These are phyloP conservation scores for Amaurobius ferox DNA, from an alignment of 2,888 invertebrate species.

Conservation along the genomic window DNA sequence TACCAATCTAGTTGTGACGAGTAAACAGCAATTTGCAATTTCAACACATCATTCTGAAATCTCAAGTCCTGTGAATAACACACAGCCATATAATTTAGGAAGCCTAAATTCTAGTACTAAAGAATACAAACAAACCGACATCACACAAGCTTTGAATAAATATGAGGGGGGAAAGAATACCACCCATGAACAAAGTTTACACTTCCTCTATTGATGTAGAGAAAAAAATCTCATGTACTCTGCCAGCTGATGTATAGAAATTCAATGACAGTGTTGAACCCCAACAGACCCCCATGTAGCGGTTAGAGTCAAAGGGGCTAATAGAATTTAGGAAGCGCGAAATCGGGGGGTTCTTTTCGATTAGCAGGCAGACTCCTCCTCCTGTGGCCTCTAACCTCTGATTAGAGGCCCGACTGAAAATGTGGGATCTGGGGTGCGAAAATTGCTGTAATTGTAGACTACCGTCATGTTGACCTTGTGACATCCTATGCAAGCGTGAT, in stretches of 20 bases:
- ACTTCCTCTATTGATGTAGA: neutral
- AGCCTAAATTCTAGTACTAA: neutral
- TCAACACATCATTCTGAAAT: neutral
- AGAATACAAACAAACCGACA: slow-evolving; percentile 8
- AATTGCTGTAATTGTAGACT: slow-evolving; percentile 60
- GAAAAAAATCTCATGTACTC: neutral
- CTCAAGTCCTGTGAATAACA: neutral
- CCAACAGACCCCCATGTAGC: slow-evolving; percentile 15
- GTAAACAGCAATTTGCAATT: neutral
- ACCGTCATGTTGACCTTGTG: slow-evolving; percentile 42
- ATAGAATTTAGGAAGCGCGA: slow-evolving; percentile 58
- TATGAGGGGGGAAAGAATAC: slow-evolving; percentile 20
- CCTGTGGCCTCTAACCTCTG: slow-evolving; percentile 39
- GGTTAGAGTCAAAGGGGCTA: slow-evolving; percentile 49
- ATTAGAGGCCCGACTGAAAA: slow-evolving; percentile 55
- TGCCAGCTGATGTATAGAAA: slow-evolving; percentile 35
- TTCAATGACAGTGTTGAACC: slow-evolving; percentile 36
- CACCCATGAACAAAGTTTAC: slow-evolving; percentile 63
- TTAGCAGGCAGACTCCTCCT: slow-evolving; percentile 35
- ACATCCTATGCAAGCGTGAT: neutral
- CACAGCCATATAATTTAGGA: neutral
- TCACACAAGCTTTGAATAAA: slow-evolving; percentile 11
- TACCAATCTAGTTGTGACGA: neutral
- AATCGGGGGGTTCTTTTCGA: slow-evolving; percentile 36
- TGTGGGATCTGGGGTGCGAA: slow-evolving; percentile 54